Percentiles rank a stretch among this genome's conserved stretches.
phyloP scores from a whole-genome alignment of 1,140 invertebrate genomes.

The Scaptodrosophila lebanonensis region DNA sequence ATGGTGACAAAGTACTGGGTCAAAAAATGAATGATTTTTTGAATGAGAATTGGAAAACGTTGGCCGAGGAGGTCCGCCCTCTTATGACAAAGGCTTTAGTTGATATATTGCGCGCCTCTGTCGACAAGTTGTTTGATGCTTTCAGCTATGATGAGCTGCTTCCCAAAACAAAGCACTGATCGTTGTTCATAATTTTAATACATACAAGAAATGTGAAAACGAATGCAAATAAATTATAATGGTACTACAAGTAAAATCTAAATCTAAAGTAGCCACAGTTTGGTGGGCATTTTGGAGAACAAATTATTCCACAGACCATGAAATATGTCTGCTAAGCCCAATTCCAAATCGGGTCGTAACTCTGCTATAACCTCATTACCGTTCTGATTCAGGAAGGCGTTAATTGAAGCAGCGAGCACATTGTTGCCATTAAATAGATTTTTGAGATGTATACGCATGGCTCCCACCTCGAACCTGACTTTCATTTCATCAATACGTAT shows the following conservation, averaged over 20 bases:
- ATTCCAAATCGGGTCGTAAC: conserved; percentile 87
- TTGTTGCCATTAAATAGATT: conserved; percentile 80
- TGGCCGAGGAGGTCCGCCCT: conserved; percentile 80
- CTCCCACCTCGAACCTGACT: conserved; percentile 79
- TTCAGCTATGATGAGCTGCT: conserved; percentile 69
- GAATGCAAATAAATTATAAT: conserved; percentile 56
- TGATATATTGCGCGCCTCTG: conserved; percentile 79
- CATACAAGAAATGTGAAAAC: conserved; percentile 27
- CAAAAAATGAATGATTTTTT: conserved; percentile 81
- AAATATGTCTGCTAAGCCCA: conserved; percentile 87
- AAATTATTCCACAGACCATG: conserved; percentile 86
- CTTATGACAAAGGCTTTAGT: conserved; percentile 79
- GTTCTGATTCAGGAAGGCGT: conserved; percentile 87
- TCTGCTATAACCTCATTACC: conserved; percentile 89
- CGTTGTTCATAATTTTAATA: background rate
- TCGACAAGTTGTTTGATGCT: conserved; percentile 78
- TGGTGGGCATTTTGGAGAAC: conserved; percentile 86
- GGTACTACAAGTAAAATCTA: conserved; percentile 20
- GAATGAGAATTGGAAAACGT: conserved; percentile 81
- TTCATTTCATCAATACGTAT: conserved; percentile 79
- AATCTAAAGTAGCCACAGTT: conserved; percentile 83
- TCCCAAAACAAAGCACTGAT: conserved; percentile 27
- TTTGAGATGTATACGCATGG: conserved; percentile 79
- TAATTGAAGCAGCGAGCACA: conserved; percentile 77
- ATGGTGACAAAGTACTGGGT: conserved; percentile 82